Evolutionary conservation across 2,113 vertebrate species (phyloP).

Genomic region (Phocoena sinus): DNA sequence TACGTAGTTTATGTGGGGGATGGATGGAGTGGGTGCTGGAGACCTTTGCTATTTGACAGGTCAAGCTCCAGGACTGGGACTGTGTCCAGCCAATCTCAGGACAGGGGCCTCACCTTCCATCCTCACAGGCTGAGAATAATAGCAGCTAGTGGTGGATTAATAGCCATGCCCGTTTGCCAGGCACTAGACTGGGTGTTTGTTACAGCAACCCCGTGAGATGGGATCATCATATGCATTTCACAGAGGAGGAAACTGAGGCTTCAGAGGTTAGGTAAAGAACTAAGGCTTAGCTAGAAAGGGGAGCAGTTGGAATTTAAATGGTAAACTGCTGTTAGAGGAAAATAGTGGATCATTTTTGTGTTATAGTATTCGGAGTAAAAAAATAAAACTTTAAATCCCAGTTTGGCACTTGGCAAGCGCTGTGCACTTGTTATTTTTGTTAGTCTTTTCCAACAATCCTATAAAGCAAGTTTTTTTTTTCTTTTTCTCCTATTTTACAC

Average conservation of each 20-base stretch:
- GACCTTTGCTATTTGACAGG: not conserved
- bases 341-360: not conserved
- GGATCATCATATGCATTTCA: not conserved
- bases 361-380: not conserved
- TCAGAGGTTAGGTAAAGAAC: not conserved
- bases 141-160: rapidly evolving
- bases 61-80: not conserved
- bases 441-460: not conserved
- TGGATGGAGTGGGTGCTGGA: not conserved
- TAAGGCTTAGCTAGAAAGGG: not conserved
- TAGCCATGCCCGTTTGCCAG: not conserved
- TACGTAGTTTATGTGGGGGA: not conserved
- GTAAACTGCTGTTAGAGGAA: not conserved
- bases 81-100: rapidly evolving
- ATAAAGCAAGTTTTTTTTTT: not conserved
- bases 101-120: not conserved
- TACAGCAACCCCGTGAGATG: not conserved
- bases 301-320: not conserved
- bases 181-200: not conserved
- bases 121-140: not conserved
- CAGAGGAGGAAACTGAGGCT: not conserved
- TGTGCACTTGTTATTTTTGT: not conserved
- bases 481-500: not conserved
- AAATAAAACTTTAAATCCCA: not conserved
- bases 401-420: not conserved